These are phyloP conservation scores for Adineta ricciae DNA, from an alignment of 2,888 invertebrate species.

Conservation along the genomic window DNA sequence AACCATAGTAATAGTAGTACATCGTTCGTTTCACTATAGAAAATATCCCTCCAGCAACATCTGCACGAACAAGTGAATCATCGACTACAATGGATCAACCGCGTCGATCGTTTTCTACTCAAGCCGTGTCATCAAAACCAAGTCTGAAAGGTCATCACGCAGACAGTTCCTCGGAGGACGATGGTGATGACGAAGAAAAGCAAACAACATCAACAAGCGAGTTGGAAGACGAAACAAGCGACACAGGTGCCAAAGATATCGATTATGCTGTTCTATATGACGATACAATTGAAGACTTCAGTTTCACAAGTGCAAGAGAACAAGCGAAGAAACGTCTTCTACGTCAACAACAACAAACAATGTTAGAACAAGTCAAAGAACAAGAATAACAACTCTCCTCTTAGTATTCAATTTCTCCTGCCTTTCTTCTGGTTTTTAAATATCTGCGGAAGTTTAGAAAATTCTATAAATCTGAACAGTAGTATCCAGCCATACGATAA, in stretches of 20 bases:
- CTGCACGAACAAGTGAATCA: neutral
- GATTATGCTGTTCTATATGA: slow-evolving; percentile 13
- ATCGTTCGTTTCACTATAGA: too few species aligned
- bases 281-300: slow-evolving; percentile 7
- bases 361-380: neutral
- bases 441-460: neutral
- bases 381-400: neutral
- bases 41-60: neutral
- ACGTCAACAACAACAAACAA: neutral
- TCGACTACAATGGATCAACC: neutral
- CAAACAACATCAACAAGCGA: neutral
- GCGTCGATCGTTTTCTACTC: neutral
- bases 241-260: neutral
- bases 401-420: neutral
- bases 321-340: neutral
- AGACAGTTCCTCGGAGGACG: neutral
- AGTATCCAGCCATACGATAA: neutral
- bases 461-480: neutral
- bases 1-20: too few species aligned
- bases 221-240: neutral
- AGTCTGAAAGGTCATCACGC: neutral
- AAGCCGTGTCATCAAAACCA: neutral
- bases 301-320: neutral
- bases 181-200: neutral
- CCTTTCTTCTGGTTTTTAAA: too few species aligned